These are phyloP conservation scores for Rotaria socialis DNA, from an alignment of 2,888 invertebrate genomes.

Conservation along the genomic window DNA sequence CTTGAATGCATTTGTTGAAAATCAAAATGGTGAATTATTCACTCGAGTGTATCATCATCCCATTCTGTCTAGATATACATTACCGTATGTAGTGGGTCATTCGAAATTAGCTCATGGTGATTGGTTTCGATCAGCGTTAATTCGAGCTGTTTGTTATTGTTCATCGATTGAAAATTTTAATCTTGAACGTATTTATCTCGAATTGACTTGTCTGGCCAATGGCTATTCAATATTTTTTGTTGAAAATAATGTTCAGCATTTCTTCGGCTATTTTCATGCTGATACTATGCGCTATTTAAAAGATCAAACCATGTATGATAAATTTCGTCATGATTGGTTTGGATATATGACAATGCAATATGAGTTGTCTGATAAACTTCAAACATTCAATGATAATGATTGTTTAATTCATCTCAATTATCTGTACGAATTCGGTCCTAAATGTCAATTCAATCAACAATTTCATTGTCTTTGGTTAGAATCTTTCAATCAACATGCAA, in stretches of 20 bases:
- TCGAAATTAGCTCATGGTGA: neutral
- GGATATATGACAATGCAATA: neutral
- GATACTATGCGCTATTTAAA: neutral
- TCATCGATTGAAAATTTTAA: neutral
- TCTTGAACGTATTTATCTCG: neutral
- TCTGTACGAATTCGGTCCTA: neutral
- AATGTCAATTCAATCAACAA: neutral
- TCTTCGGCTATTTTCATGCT: neutral
- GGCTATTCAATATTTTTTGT: neutral
- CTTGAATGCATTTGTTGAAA: neutral
- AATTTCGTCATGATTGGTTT: neutral
- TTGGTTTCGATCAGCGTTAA: neutral
- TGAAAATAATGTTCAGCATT: neutral
- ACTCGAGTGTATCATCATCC: neutral
- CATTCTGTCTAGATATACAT: neutral
- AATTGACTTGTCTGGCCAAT: neutral
- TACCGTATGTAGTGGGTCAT: neutral
- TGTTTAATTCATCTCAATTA: neutral
- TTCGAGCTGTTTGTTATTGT: slow-evolving; percentile 17
- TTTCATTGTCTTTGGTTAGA: neutral
- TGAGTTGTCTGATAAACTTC: neutral
- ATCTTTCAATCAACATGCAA: neutral
- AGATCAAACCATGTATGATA: neutral
- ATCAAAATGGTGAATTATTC: neutral
- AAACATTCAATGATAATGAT: neutral